Conservation (phyloP, 2,797 vertebrate species). For the Sandelia bainsii region DNA sequence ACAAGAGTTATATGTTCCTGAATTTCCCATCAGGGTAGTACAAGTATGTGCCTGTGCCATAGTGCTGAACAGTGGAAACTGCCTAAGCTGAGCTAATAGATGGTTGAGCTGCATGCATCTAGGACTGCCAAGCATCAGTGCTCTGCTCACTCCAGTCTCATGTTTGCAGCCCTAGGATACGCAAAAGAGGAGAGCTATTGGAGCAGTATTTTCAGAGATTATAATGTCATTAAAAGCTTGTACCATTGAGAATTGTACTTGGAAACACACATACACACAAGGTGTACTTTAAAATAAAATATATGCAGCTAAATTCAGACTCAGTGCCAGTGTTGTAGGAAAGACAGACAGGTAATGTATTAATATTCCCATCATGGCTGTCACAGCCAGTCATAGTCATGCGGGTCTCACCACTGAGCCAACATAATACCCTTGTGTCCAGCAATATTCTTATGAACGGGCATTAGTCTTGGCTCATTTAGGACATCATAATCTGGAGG, state of each 20-base stretch:
- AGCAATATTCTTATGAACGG: conserved; percentile 39
- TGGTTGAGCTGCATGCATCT: conserved; percentile 65
- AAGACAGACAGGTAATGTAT: conserved; percentile 40
- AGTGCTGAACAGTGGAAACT: conserved; percentile 59
- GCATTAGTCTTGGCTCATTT: conserved; percentile 71
- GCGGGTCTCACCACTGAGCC: conserved; percentile 38
- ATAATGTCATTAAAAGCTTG: conserved; percentile 75
- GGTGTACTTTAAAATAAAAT: conserved; percentile 54
- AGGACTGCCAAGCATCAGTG: conserved; percentile 60
- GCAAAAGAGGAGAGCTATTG: conserved; percentile 62
- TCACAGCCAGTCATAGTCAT: conserved; percentile 53
- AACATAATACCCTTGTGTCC: conserved; percentile 53
- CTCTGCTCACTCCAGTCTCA: conserved; percentile 57
- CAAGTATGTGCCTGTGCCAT: conserved; percentile 32
- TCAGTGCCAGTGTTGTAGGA: conserved; percentile 8
- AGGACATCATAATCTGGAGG: conserved; percentile 53
- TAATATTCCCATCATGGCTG: conserved; percentile 59
- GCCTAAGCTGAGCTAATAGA: conserved; percentile 75
- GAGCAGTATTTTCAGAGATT: conserved; percentile 71
- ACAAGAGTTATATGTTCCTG: conserved; percentile 54
- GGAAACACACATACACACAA: conserved; percentile 31
- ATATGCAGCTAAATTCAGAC: conserved; percentile 32
- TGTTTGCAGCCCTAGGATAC: conserved; percentile 59
- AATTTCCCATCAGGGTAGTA: conserved; percentile 50
- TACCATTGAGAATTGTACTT: conserved; percentile 44